These are phyloP conservation scores for Sminthopsis crassicaudata DNA, from an alignment of 2,113 vertebrate genomes.

Conservation along the genomic window DNA sequence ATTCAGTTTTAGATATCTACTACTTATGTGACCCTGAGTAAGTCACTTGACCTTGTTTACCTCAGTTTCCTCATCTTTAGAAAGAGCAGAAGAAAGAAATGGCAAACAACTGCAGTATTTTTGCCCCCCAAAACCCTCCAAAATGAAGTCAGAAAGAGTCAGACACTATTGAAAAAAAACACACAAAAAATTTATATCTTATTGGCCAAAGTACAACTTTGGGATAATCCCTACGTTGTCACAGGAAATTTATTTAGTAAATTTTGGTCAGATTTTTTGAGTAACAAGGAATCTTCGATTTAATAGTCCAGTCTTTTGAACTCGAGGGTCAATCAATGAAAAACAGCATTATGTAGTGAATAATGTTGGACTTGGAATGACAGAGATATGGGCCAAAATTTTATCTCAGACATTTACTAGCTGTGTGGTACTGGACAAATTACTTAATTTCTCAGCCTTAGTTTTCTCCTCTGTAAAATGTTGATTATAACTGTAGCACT, in stretches of 20 bases:
- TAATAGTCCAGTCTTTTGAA: background rate
- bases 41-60: background rate
- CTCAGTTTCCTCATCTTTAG: background rate
- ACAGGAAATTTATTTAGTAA: background rate
- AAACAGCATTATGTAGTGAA: background rate
- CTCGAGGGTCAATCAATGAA: background rate
- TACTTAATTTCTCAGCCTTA: background rate
- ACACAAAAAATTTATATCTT: background rate
- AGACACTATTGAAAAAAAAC: background rate
- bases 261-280: background rate
- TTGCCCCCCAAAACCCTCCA: background rate
- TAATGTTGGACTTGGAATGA: background rate
- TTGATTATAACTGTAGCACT: background rate
- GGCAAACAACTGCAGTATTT: background rate
- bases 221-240: background rate
- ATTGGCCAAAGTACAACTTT: background rate
- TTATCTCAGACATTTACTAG: background rate
- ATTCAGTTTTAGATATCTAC: background rate
- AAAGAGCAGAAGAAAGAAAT: background rate
- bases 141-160: background rate
- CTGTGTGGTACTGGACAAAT: background rate
- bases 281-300: background rate
- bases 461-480: background rate
- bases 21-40: background rate
- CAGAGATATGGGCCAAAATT: background rate